Base-by-base conservation (phyloP, 1,140 invertebrate species). In the Holotrichia oblita region DNA sequence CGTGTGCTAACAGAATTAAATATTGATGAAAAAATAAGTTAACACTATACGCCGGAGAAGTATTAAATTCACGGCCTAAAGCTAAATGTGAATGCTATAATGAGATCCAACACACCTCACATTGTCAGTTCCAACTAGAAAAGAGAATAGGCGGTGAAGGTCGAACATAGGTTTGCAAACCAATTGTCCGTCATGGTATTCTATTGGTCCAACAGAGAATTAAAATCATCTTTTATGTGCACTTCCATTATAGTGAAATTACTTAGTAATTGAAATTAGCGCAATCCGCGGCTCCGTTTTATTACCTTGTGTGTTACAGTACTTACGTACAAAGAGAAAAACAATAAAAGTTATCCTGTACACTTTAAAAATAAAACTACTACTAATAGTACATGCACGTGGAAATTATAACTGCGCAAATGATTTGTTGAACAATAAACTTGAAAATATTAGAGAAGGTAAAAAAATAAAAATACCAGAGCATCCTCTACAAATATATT, bases 41-140 rank as follows among this genome's bases (percentile, higher is more conserved):
- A 69, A 69, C 61, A 69, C 22, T 69, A 69, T 27, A 69, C 27
- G 22, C 22, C 22, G 61, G 61, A 69, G 61, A 69, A 69, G 61
- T 69, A 74, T 41, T 74, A 40, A 78, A 73, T 78, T 73, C 72
- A 78, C 72, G 42, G 77, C 69, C 77, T 44, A 78, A 74, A 78
- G 77, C 61, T 17, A 73, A 78, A 78, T 61, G 77, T 44, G 69
- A 74, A 73, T 74, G 72, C 77, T 69, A 78, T 78, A 74, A 74
- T 74, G 73, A 74, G 73, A 40, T 77, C 42, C 69, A 78, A 78
- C 77, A 78, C 77, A 78, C 77, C 77, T 78, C 77, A 41, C 73
- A 78, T 78, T 78, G 77, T 78, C 40, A 72, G 61, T 41, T 77
- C 17, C 20, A 61, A 64, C 55, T 61, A 77, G 77, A 77, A 77